Evolutionary conservation across 2,113 vertebrate genomes (phyloP).

Genomic region (Malurus alboscapulatus): DNA sequence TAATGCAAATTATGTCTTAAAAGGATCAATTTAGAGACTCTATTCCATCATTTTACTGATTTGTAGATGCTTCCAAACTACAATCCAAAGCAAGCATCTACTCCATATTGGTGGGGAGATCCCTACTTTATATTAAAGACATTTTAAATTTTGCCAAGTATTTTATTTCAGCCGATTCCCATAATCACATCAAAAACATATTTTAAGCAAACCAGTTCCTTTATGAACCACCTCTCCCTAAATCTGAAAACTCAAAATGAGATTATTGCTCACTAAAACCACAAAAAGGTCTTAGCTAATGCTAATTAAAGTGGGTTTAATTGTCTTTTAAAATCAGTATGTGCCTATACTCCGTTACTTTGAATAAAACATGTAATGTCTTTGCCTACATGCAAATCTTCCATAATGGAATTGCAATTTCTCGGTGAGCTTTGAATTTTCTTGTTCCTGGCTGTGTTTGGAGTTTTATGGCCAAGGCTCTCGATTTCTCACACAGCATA

Average conservation of each 20-base stretch:
- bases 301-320: neutral
- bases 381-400: neutral
- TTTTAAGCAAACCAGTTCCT: neutral
- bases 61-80: neutral
- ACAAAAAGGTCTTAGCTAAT: neutral
- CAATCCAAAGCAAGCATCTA: neutral
- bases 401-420: neutral
- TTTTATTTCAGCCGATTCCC: neutral
- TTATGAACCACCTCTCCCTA: neutral
- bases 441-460: neutral
- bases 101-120: neutral
- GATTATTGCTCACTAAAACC: neutral
- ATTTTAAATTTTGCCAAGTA: neutral
- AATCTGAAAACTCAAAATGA: neutral
- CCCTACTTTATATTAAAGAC: neutral
- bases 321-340: neutral
- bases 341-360: neutral
- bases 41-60: neutral
- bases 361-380: neutral
- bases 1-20: conserved; percentile 15
- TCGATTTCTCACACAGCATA: neutral
- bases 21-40: conserved; percentile 2
- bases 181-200: neutral
- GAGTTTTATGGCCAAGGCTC: neutral
- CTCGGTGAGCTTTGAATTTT: neutral